phyloP scores from a whole-genome alignment of 2,113 vertebrate genomes.

The Alexandromys fortis region DNA sequence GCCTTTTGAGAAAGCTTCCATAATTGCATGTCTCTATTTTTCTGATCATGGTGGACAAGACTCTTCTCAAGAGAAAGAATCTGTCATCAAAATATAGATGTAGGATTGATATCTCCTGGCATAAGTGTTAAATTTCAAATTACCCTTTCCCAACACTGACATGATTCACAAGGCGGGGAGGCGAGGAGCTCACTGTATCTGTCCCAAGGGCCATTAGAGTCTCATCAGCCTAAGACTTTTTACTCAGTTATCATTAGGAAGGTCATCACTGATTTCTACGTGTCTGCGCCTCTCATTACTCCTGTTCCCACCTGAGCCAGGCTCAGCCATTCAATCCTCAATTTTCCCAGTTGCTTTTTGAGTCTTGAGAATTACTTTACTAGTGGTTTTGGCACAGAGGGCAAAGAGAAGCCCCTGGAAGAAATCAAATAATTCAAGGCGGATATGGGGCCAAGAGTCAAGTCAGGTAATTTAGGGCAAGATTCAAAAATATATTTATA shows the following conservation, averaged over 20 bases:
- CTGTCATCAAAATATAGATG: constrained; percentile 35
- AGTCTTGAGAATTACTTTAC: constrained; percentile 45
- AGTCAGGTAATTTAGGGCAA: background rate
- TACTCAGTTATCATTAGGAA: constrained; percentile 79
- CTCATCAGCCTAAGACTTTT: constrained; percentile 76
- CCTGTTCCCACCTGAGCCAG: constrained; percentile 56
- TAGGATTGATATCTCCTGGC: constrained; percentile 46
- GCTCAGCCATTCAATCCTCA: constrained; percentile 61
- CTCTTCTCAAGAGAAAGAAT: background rate
- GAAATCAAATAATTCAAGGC: constrained; percentile 31
- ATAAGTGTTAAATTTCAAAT: constrained; percentile 70
- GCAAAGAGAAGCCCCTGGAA: background rate
- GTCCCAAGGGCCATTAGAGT: constrained; percentile 66
- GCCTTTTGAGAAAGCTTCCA: background rate
- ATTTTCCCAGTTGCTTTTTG: constrained; percentile 28
- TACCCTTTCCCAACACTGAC: constrained; percentile 55
- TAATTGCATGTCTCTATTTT: background rate
- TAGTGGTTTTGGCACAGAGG: constrained; percentile 31
- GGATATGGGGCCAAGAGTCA: background rate
- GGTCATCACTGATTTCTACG: constrained; percentile 81
- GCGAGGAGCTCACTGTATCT: constrained; percentile 59
- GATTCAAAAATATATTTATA: constrained; percentile 35
- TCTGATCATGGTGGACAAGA: background rate
- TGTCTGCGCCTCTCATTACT: constrained; percentile 69
- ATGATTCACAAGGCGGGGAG: constrained; percentile 64